A percentile compares a stretch with the other conserved stretches of the same genome.
phyloP scores from a whole-genome alignment of 2,888 invertebrate species.

The Petrolisthes cinctipes region DNA sequence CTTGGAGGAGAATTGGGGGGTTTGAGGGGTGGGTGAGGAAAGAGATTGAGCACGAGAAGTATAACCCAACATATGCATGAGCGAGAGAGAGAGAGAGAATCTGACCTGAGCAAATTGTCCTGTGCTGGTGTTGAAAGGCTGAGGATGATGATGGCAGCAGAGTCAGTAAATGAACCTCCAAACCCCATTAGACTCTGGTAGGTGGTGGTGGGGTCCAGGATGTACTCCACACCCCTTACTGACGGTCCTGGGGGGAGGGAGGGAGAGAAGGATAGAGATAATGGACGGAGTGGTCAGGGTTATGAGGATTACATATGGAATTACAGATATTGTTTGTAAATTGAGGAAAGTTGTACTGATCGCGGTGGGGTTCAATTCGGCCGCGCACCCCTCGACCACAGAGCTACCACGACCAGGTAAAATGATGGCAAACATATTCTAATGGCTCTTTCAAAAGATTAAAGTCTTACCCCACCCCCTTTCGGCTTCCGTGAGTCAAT shows the following conservation, averaged over 20 bases:
- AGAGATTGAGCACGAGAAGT: neutral
- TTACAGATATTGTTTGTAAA: too few species aligned
- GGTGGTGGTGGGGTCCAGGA: slow-evolving; percentile 11
- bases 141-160: slow-evolving; percentile 78
- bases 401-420: too few species aligned
- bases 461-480: too few species aligned
- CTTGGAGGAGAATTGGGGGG: neutral
- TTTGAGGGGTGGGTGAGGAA: neutral
- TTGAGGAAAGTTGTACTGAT: too few species aligned
- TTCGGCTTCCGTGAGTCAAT: too few species aligned
- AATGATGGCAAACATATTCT: too few species aligned
- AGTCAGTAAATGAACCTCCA: slow-evolving; percentile 86
- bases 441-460: too few species aligned
- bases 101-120: slow-evolving; percentile 48
- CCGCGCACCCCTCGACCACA: too few species aligned
- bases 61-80: neutral
- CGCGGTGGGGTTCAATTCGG: too few species aligned
- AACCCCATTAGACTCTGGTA: slow-evolving; percentile 83
- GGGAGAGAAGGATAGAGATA: too few species aligned
- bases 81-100: neutral
- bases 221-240: neutral
- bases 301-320: too few species aligned
- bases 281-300: too few species aligned
- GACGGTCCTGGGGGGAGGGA: neutral
- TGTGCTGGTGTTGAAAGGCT: slow-evolving; percentile 45